Conservation (phyloP, 2,888 invertebrate species). For the Petrolisthes manimaculis region DNA sequence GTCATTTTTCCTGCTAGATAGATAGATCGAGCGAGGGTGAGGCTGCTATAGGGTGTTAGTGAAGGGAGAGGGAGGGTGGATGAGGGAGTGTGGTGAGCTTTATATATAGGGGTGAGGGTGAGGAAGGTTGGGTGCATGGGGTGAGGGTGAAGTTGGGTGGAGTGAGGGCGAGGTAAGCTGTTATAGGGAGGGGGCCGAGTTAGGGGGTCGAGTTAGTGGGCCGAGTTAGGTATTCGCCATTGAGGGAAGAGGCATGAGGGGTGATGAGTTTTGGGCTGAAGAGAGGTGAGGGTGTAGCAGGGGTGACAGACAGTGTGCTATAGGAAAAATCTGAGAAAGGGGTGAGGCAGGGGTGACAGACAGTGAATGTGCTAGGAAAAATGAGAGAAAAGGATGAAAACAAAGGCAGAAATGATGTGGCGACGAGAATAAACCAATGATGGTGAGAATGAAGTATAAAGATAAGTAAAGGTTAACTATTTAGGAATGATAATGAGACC, state of each 20-base stretch:
- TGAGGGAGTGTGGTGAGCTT: neutral
- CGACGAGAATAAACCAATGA: neutral
- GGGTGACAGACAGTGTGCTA: neutral
- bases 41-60: neutral
- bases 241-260: neutral
- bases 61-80: neutral
- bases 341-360: neutral
- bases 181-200: neutral
- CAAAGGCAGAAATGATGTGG: neutral
- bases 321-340: neutral
- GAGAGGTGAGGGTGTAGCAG: neutral
- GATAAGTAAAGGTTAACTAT: neutral
- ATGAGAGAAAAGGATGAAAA: neutral
- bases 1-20: too few species aligned
- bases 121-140: neutral
- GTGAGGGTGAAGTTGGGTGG: neutral
- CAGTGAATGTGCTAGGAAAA: neutral
- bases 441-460: neutral
- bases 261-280: neutral
- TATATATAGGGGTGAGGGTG: neutral
- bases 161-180: neutral
- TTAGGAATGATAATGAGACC: neutral
- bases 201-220: neutral
- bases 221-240: neutral
- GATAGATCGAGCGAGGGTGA: neutral